These are phyloP conservation scores for Sparus aurata DNA, from an alignment of 2,797 vertebrate genomes.

Conservation along the genomic window DNA sequence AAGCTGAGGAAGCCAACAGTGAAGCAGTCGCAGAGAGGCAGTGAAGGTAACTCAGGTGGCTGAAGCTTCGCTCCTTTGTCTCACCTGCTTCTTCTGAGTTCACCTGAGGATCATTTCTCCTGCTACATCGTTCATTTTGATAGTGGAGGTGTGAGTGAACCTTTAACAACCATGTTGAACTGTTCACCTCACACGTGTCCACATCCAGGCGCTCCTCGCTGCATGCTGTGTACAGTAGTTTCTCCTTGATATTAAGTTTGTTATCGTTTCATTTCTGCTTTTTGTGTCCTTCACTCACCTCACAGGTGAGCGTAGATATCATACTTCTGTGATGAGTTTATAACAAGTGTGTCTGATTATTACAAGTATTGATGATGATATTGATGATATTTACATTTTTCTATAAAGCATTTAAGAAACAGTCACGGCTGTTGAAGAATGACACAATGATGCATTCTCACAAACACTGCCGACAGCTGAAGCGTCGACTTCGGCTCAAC, in stretches of 20 bases:
- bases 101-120: constrained; percentile 18
- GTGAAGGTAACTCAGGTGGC: neutral
- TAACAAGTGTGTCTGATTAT: constrained; percentile 29
- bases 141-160: constrained; percentile 24
- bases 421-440: constrained; percentile 9
- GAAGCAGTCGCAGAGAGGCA: neutral
- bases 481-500: constrained; percentile 24
- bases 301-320: constrained; percentile 16
- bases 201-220: constrained; percentile 41
- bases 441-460: constrained; percentile 27
- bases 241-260: constrained; percentile 42
- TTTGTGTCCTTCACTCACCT: constrained; percentile 23
- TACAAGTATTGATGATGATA: constrained; percentile 29
- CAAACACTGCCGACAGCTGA: constrained; percentile 27
- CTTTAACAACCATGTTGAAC: constrained; percentile 28
- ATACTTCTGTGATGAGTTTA: constrained; percentile 38
- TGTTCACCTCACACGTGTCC: constrained; percentile 55
- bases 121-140: constrained; percentile 31
- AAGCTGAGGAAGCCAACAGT: neutral
- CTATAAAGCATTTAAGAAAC: constrained; percentile 45
- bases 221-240: constrained; percentile 69
- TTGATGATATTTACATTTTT: constrained; percentile 30
- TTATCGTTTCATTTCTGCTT: constrained; percentile 27
- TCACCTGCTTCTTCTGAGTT: constrained; percentile 22
- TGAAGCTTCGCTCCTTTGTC: constrained; percentile 18